Conservation (phyloP, 2,797 vertebrate species). For the Notamacropus eugenii region DNA sequence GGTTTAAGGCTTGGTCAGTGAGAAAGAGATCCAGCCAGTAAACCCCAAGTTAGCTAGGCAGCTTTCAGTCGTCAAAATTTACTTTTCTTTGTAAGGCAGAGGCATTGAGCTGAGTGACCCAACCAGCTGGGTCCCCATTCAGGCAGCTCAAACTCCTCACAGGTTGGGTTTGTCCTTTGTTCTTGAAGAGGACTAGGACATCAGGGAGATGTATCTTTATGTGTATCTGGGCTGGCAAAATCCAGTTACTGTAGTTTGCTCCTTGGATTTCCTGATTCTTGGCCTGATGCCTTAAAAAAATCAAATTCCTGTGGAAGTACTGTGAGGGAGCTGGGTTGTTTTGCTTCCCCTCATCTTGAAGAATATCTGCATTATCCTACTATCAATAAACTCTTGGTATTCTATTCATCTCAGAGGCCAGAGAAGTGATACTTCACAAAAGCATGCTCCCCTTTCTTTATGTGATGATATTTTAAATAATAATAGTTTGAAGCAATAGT, state of each 20-base stretch:
- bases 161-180: no score
- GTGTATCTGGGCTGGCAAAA: background rate
- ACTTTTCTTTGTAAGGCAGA: no score
- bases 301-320: background rate
- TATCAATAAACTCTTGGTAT: background rate
- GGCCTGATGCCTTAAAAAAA: background rate
- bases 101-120: no score
- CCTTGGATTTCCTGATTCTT: background rate
- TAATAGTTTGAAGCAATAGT: background rate
- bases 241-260: background rate
- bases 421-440: background rate
- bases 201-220: background rate
- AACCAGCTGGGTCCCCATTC: no score
- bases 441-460: background rate
- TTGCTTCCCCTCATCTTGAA: background rate
- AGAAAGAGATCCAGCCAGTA: no score
- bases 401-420: background rate
- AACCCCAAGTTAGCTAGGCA: no score
- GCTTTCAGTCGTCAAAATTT: no score
- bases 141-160: no score
- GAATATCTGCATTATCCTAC: background rate
- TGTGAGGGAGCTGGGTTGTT: background rate
- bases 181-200: no score
- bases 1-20: no score
- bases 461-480: background rate